These are phyloP conservation scores for Bombus vancouverensis DNA, from an alignment of 1,140 invertebrate species.

Conservation along the genomic window DNA sequence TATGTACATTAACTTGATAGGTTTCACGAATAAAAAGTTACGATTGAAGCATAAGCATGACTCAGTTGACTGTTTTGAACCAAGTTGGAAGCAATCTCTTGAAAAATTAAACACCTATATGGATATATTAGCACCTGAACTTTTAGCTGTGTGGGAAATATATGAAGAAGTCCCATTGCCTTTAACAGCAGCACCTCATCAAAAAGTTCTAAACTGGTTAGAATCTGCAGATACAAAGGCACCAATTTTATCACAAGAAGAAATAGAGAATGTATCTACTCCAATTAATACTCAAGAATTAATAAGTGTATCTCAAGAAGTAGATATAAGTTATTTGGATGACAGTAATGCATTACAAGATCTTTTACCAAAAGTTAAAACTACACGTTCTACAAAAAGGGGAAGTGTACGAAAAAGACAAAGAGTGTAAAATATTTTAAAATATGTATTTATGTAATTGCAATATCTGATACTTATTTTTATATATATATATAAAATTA, in stretches of 20 bases:
- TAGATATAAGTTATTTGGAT: constrained; percentile 46
- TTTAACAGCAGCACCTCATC: constrained; percentile 63
- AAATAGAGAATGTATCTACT: constrained; percentile 46
- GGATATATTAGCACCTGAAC: constrained; percentile 77
- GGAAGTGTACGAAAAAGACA: constrained; percentile 36
- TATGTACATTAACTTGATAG: constrained; percentile 53
- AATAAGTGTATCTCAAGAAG: constrained; percentile 72
- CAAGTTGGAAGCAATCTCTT: constrained; percentile 74
- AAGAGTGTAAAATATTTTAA: constrained; percentile 20
- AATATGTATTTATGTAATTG: background rate
- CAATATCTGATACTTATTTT: background rate
- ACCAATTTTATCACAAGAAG: constrained; percentile 47
- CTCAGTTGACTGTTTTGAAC: constrained; percentile 30
- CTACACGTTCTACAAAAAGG: constrained; percentile 35
- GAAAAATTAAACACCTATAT: constrained; percentile 72
- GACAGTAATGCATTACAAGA: constrained; percentile 57
- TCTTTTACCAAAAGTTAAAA: constrained; percentile 63
- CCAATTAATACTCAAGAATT: constrained; percentile 74
- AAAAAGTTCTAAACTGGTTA: constrained; percentile 79
- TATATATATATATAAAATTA: background rate
- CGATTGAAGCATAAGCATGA: constrained; percentile 34
- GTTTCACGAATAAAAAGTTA: constrained; percentile 70
- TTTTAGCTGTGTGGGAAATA: constrained; percentile 77
- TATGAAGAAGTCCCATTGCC: constrained; percentile 66
- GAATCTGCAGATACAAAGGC: constrained; percentile 45